phyloP scores from a whole-genome alignment of 2,113 vertebrate genomes.

The Salvator merianae region DNA sequence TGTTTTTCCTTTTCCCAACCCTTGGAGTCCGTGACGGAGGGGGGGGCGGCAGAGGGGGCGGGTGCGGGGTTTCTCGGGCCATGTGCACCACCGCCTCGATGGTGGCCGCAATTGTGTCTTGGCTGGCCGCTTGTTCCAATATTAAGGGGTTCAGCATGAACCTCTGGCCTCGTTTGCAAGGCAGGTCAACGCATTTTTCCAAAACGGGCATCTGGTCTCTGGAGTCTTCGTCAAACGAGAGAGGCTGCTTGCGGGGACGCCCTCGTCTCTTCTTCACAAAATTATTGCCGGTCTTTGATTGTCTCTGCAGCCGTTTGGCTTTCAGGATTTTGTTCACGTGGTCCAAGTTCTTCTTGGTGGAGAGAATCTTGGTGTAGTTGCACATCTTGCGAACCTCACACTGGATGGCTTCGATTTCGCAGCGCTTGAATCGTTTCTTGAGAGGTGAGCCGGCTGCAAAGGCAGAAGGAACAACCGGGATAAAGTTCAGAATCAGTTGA shows the following conservation, averaged over 20 bases:
- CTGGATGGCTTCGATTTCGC: slow-evolving; percentile 94
- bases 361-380: slow-evolving; percentile 89
- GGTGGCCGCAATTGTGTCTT: slow-evolving; percentile 91
- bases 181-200: slow-evolving; percentile 92
- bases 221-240: slow-evolving; percentile 80
- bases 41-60: slow-evolving; percentile 45
- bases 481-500: not conserved
- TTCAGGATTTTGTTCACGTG: slow-evolving; percentile 99
- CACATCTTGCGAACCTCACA: slow-evolving; percentile 94
- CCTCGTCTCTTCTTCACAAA: slow-evolving; percentile 93
- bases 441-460: slow-evolving; percentile 75
- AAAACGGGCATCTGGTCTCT: slow-evolving; percentile 94
- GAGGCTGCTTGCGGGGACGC: slow-evolving; percentile 90
- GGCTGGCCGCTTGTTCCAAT: slow-evolving; percentile 78
- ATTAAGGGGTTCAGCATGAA: slow-evolving; percentile 79
- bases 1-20: slow-evolving; percentile 76
- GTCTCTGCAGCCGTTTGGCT: slow-evolving; percentile 97
- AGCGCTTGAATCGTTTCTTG: slow-evolving; percentile 89
- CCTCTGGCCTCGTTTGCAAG: slow-evolving; percentile 85
- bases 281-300: slow-evolving; percentile 99
- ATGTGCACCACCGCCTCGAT: slow-evolving; percentile 96
- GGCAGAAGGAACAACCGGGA: slow-evolving; percentile 28
- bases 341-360: slow-evolving; percentile 96
- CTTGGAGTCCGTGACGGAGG: slow-evolving; percentile 60
- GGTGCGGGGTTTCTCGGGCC: slow-evolving; percentile 80